These are phyloP conservation scores for Dynastes tityus DNA, from an alignment of 2,888 invertebrate species.

Conservation along the genomic window DNA sequence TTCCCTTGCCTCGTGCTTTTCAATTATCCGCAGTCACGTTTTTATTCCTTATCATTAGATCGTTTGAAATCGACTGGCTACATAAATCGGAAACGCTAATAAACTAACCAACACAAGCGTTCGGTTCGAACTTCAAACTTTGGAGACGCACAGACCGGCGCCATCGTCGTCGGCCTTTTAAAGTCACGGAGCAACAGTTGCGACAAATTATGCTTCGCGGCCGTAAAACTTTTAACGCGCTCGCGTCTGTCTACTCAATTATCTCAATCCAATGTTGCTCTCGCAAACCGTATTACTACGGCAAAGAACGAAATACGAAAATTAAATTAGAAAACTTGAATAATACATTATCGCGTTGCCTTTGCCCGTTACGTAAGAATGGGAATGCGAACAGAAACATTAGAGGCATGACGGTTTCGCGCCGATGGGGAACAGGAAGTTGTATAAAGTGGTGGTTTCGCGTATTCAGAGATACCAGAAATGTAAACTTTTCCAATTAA, in stretches of 20 bases:
- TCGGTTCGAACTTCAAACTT: too few species aligned
- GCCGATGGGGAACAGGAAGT: background rate
- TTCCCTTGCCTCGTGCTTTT: too few species aligned
- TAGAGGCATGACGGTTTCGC: background rate
- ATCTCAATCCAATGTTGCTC: conserved; percentile 23
- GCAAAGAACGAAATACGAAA: conserved; percentile 23
- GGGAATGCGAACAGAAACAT: conserved; percentile 14
- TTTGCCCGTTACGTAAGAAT: conserved; percentile 11
- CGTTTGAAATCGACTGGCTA: too few species aligned
- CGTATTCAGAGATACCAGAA: conserved; percentile 2
- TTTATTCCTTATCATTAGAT: too few species aligned
- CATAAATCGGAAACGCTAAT: too few species aligned
- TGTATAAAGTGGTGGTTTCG: background rate
- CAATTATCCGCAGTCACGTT: too few species aligned
- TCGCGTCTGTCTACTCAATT: conserved; percentile 40
- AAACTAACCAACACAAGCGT: too few species aligned
- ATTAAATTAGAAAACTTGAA: conserved; percentile 39
- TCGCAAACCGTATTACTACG: conserved; percentile 1
- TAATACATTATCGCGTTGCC: conserved; percentile 29
- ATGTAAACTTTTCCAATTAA: conserved; percentile 32
- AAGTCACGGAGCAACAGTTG: conserved; percentile 37
- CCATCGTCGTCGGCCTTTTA: background rate
- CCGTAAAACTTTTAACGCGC: conserved; percentile 25
- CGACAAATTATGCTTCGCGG: conserved; percentile 35
- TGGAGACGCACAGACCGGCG: background rate